A percentile compares a stretch with the other conserved stretches of the same genome.
These are phyloP conservation scores for Xenopus borealis DNA, from an alignment of 2,113 vertebrate genomes.

Conservation along the genomic window DNA sequence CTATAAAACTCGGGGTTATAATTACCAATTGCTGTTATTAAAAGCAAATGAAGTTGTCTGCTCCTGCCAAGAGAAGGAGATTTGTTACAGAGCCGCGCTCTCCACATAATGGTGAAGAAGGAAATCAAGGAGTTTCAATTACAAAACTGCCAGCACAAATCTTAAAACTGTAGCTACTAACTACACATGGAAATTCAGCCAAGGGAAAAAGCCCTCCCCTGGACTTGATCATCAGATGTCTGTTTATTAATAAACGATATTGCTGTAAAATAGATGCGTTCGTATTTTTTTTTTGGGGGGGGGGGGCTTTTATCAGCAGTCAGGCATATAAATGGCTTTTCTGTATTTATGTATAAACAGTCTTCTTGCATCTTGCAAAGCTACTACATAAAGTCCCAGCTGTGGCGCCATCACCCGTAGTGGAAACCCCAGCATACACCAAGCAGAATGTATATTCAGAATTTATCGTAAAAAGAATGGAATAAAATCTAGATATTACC, in stretches of 20 bases:
- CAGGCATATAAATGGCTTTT: not conserved
- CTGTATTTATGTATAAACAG: too few relatives aligned
- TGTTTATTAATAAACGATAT: conserved; percentile 11
- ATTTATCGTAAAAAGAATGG: too few relatives aligned
- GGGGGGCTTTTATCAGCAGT: conserved; percentile 1
- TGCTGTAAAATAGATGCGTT: not conserved
- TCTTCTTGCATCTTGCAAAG: too few relatives aligned
- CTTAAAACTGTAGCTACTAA: conserved; percentile 16
- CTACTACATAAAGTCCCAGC: too few relatives aligned
- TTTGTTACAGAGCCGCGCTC: conserved; percentile 14
- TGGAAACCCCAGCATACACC: too few relatives aligned
- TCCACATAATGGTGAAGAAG: conserved; percentile 6
- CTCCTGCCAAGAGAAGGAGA: conserved; percentile 30
- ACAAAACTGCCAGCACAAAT: conserved; percentile 23
- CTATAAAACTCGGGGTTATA: not conserved
- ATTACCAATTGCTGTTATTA: conserved; percentile 29
- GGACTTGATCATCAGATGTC: not conserved
- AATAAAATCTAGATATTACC: too few relatives aligned
- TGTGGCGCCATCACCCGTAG: too few relatives aligned
- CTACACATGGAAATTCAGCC: conserved; percentile 16
- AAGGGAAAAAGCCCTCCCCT: conserved; percentile 10
- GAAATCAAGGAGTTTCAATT: conserved; percentile 27
- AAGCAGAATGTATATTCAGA: too few relatives aligned
- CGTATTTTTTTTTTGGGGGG: not conserved
- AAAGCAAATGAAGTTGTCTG: conserved; percentile 23